Conservation (phyloP, 2,888 invertebrate species). For the Napeogenes inachia region DNA sequence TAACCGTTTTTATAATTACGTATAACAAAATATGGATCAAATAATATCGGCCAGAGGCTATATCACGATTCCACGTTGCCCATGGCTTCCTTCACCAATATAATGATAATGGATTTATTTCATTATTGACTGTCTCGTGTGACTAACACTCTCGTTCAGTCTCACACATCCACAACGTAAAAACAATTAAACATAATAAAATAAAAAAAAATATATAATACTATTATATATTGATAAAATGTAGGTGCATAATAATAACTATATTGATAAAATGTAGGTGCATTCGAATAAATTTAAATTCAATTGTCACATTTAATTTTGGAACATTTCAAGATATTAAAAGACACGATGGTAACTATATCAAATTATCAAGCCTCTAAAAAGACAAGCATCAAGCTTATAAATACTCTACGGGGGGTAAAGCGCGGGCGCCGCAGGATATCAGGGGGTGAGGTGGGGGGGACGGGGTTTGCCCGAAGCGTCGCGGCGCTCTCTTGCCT, state of each 20-base stretch:
- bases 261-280: no score
- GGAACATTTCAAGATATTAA: not conserved
- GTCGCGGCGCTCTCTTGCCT: conserved; percentile 13
- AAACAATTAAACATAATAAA: no score
- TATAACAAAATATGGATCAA: conserved; percentile 12
- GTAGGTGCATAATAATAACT: no score
- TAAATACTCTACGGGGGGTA: conserved; percentile 35
- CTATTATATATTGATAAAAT: no score
- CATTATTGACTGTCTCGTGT: conserved; percentile 30
- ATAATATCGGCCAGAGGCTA: conserved; percentile 20
- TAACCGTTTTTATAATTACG: conserved; percentile 14
- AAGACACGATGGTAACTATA: not conserved
- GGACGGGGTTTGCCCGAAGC: conserved; percentile 11
- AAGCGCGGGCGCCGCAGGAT: conserved; percentile 28
- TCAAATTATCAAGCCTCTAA: not conserved
- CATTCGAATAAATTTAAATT: no score
- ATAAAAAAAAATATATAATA: no score
- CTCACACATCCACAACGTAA: no score
- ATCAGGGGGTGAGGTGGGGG: conserved; percentile 8
- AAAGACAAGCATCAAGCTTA: conserved; percentile 8
- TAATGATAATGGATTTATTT: conserved; percentile 51
- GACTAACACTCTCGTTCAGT: no score
- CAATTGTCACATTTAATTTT: not conserved
- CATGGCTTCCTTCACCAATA: conserved; percentile 35
- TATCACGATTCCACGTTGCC: conserved; percentile 45